Conservation (phyloP, 2,797 vertebrate species). For the Ispidina lecontei region DNA sequence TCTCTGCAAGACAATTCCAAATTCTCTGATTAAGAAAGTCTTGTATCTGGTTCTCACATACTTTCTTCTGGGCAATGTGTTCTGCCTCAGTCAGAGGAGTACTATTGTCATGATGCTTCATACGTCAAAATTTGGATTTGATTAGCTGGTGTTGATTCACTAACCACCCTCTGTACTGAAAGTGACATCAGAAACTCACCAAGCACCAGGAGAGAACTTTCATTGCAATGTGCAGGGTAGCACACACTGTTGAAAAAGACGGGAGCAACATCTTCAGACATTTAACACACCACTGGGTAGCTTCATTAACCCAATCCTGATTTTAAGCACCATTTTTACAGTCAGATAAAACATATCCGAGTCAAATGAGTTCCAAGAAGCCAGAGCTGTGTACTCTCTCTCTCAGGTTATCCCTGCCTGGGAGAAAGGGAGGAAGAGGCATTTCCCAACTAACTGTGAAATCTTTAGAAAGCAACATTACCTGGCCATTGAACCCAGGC, state of each 20-base stretch:
- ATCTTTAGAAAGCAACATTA: background rate
- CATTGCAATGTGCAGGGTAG: background rate
- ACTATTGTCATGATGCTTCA: slow-evolving; percentile 4
- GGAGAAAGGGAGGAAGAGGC: background rate
- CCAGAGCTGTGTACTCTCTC: background rate
- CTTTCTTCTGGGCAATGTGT: background rate
- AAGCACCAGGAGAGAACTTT: background rate
- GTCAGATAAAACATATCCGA: background rate
- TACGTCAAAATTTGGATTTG: slow-evolving; percentile 32
- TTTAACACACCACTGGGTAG: background rate
- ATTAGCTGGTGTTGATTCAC: slow-evolving; percentile 50
- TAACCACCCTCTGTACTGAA: slow-evolving; percentile 4
- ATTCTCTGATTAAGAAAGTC: slow-evolving; percentile 18
- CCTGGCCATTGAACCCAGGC: background rate
- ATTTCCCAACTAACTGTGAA: background rate
- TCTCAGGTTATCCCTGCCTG: background rate
- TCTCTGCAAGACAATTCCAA: slow-evolving; percentile 32
- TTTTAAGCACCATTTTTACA: background rate
- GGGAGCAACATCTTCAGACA: background rate
- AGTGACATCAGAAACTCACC: slow-evolving; percentile 18
- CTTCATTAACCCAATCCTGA: background rate
- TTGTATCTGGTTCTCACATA: slow-evolving; percentile 16
- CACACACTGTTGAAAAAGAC: background rate
- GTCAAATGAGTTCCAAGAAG: background rate
- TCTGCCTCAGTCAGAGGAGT: background rate